Evolutionary conservation across 2,888 invertebrate species (phyloP).

Genomic region (Saturnia pavonia): DNA sequence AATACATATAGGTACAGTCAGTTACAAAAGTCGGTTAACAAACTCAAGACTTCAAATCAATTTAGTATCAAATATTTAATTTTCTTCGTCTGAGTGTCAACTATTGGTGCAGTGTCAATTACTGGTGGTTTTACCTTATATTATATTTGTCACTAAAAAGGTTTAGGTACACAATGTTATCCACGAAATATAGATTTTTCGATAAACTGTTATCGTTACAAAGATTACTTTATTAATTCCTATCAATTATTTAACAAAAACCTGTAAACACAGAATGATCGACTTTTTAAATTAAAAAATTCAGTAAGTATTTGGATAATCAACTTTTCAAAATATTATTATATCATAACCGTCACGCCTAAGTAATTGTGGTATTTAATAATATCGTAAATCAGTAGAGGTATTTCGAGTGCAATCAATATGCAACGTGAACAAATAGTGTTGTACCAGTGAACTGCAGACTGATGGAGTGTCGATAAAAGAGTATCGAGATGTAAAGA

Average conservation of each 20-base stretch:
- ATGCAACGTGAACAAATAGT: slow-evolving; percentile 46
- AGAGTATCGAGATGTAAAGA: slow-evolving; percentile 50
- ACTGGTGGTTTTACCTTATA: too few relatives aligned
- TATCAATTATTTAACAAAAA: not conserved
- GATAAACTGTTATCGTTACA: not conserved
- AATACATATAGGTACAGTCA: too few relatives aligned
- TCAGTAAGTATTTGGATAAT: slow-evolving; percentile 10
- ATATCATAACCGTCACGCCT: not conserved
- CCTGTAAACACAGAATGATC: not conserved
- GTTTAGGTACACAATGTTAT: not conserved
- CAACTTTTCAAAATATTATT: not conserved
- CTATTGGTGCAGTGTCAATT: too few relatives aligned
- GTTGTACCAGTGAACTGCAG: slow-evolving; percentile 55
- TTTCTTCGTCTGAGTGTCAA: too few relatives aligned
- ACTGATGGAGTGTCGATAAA: slow-evolving; percentile 48
- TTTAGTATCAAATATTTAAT: too few relatives aligned
- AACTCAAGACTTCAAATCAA: too few relatives aligned
- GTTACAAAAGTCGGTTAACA: too few relatives aligned
- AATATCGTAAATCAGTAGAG: slow-evolving; percentile 48
- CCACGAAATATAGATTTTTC: not conserved
- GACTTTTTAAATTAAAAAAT: not conserved
- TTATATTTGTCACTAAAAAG: not conserved
- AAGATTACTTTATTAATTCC: not conserved
- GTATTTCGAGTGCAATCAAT: slow-evolving; percentile 32
- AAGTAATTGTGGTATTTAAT: not conserved